These are phyloP conservation scores for Macrochelys suwanniensis DNA, from an alignment of 2,797 vertebrate genomes.

Conservation along the genomic window DNA sequence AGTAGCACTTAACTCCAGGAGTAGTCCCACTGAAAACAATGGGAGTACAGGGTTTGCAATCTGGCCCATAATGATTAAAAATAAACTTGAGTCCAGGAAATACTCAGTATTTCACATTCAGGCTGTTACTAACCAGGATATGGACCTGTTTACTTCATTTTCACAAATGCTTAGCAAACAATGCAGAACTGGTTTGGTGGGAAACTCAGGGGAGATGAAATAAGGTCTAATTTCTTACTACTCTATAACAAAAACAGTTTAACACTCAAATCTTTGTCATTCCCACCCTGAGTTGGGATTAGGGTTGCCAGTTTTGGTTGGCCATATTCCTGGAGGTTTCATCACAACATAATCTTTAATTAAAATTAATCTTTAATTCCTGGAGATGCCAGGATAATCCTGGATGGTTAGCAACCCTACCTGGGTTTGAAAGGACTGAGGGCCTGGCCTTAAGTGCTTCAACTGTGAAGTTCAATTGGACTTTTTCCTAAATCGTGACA, in stretches of 20 bases:
- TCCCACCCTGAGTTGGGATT: neutral
- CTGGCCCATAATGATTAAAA: neutral
- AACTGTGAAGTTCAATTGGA: neutral
- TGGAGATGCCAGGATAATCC: neutral
- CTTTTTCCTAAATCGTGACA: neutral
- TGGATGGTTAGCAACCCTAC: no score
- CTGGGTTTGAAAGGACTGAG: neutral
- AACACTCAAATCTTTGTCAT: neutral
- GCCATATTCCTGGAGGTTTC: neutral
- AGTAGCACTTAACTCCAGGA: neutral
- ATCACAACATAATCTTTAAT: neutral
- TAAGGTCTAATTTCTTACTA: no score
- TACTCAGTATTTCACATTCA: neutral
- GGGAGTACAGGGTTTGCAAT: neutral
- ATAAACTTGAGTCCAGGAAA: neutral
- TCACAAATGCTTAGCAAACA: neutral
- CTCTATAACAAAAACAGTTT: neutral
- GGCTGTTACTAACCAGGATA: neutral
- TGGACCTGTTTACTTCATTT: neutral
- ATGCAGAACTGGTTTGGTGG: neutral
- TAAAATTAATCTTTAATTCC: neutral
- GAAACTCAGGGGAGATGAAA: neutral
- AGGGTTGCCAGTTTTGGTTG: neutral
- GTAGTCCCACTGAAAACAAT: neutral
- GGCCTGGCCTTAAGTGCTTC: neutral